Evolutionary conservation across 30 jellyfish, hydroid and myxozoan species (phyloP), one percentile per base, ranked within the genome.

Genomic region (Aurelia aurita): DNA sequence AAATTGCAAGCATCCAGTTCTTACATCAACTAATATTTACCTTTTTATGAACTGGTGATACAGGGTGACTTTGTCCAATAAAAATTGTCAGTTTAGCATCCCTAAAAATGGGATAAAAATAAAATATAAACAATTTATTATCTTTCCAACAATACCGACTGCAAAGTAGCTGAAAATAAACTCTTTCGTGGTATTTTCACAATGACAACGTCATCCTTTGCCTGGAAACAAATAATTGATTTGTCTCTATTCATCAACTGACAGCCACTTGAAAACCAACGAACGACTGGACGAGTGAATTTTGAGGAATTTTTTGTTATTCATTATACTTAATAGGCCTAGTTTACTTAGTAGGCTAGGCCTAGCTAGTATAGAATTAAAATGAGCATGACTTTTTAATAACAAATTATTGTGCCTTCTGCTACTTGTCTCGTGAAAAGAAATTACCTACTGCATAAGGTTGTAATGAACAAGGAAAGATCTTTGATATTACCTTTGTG

Each of bases 41-140:
- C 91, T 81, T 81, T 39, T 81, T 81, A 18, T 25, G 34, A 12
- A 27, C 35, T 15, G 58, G 58, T 15, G 91, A 81, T 27, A 84
- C 28, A 2, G 72, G 21, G 60, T 54, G 49, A 10, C 78, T 61
- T 5, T 67, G 43, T 27, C 91, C 91, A 46, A 81, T 74, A 22
- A 68, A 81, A 53, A 81, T 81, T 10, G 32, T 68, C 28, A 81
- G 76, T 13, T 59, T 81, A 53, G 85, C 57, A 21, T 81, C 58
- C 72, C 91, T 81, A 47, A 15, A 74, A 72, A 18, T 29, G 22
- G 23, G 18, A 66, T 22, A 4, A 23, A 66, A 20, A 13, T 3
- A 18, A 22, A 11, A 55, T 22, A 55, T 2, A 55, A 55, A n/a
- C 27, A 55, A n/a, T 3, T 18, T n/a, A n/a, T n/a, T n/a, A n/a